A percentile compares a stretch with the other conserved stretches of the same genome.
Conservation (phyloP, 2,113 vertebrate genomes). For the Tachysurus vachellii region DNA sequence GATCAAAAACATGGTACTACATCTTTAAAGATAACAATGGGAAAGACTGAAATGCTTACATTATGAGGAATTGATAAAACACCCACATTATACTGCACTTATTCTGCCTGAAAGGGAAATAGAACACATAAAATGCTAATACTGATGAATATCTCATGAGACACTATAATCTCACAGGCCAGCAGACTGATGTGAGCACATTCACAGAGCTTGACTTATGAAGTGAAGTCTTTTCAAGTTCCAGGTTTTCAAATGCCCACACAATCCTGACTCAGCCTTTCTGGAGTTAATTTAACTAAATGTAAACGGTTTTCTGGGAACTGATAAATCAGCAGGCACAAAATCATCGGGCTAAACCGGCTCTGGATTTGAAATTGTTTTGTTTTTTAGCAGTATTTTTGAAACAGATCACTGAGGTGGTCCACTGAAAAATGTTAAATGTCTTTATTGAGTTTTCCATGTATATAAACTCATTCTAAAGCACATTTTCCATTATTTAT, state of each 20-base stretch:
- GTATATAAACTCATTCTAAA: background rate
- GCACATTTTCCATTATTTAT: background rate
- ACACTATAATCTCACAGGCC: background rate
- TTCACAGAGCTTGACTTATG: background rate
- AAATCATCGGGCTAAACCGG: background rate
- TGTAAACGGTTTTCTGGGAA: slow-evolving; percentile 5
- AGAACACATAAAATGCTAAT: background rate
- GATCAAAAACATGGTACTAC: background rate
- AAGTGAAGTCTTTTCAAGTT: background rate
- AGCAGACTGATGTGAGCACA: background rate
- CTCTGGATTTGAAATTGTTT: background rate
- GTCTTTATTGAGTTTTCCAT: background rate
- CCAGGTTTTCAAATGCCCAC: background rate
- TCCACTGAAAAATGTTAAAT: no score
- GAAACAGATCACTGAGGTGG: background rate
- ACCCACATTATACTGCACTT: background rate
- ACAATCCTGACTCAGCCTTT: background rate
- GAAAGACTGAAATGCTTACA: background rate
- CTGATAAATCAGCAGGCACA: background rate
- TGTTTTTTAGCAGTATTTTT: background rate
- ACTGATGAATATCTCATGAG: background rate
- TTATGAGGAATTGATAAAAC: background rate
- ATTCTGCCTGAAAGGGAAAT: background rate
- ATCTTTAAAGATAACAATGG: background rate
- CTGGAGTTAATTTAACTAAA: background rate